Evolutionary conservation across 2,888 invertebrate genomes (phyloP), one percentile per base, ranked within the genome.

Genomic region (Athripsodes cinereus): DNA sequence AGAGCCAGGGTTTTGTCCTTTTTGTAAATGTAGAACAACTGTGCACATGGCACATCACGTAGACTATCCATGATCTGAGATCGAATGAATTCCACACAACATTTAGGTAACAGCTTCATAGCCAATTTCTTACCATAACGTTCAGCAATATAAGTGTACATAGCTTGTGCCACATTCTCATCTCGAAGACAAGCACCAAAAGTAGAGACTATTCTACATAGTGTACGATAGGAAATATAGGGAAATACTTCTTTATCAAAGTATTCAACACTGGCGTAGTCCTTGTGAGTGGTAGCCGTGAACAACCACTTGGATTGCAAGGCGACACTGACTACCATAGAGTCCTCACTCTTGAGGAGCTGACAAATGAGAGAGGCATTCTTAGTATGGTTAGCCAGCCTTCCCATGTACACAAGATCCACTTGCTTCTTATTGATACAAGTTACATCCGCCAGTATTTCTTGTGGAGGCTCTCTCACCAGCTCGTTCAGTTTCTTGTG

Each of bases 251-350:
- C 48, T 0, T 59, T 22, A 2, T 64, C 46, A 19, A 71, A 70
- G 51, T 69, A 70, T 0, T 65, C 44, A 1, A 64, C 62, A 22
- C 66, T 65, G 1, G 68, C 61, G 1, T 69, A 34, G 0, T 62
- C 47, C 2, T 59, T 56, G 50, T 68, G 58, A 1, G 60, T 63
- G 3, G n/a, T 22, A 0, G 66, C 66, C 3, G 67, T 53, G 54
- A 73, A 73, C 22, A 72, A 68, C 68, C 69, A 68, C 1, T 56
- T 59, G 0, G 67, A 66, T 5, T 65, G 63, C 5, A 72, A 51
- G 1, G 70, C 72, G 31, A 65, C 65, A 5, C 66, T 63, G 5
- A 69, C 64, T 1, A 73, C 40, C 3, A 57, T 52, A 8, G 53
- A 2, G 47, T 72, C 68, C 1, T 68, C 67, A 2, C 71, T 71